These are phyloP conservation scores for Mesorhabditis sp. DNA, from an alignment of 2,888 invertebrate genomes.

Conservation along the genomic window DNA sequence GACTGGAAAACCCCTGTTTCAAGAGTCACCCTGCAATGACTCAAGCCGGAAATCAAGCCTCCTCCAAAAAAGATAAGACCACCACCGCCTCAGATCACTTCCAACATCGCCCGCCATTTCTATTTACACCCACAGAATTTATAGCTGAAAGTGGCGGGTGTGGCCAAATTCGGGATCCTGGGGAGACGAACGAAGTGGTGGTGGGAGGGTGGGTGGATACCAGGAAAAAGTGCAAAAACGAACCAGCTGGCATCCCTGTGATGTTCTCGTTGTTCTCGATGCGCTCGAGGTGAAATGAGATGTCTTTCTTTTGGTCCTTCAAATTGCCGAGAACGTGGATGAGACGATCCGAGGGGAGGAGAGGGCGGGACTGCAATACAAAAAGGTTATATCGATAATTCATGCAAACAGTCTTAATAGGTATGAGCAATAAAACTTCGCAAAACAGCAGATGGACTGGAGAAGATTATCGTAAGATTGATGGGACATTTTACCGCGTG, in stretches of 20 bases:
- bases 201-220: slow-evolving; percentile 3
- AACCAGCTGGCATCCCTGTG: not conserved
- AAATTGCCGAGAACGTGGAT: not conserved
- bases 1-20: no score
- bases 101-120: no score
- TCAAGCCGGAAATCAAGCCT: no score
- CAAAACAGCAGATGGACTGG: no score
- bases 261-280: not conserved
- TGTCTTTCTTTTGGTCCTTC: not conserved
- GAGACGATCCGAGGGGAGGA: slow-evolving; percentile 3
- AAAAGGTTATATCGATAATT: not conserved
- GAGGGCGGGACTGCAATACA: not conserved
- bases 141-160: not conserved
- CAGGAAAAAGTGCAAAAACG: slow-evolving; percentile 3
- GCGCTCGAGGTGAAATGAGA: not conserved
- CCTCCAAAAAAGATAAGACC: no score
- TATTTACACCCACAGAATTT: no score
- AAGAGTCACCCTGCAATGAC: no score
- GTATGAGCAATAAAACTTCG: no score
- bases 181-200: not conserved
- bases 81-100: no score
- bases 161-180: not conserved
- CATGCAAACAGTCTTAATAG: no score
- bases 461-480: no score
- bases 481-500: no score